phyloP scores from a whole-genome alignment of 2,888 invertebrate genomes.

The Bugulina stolonifera region DNA sequence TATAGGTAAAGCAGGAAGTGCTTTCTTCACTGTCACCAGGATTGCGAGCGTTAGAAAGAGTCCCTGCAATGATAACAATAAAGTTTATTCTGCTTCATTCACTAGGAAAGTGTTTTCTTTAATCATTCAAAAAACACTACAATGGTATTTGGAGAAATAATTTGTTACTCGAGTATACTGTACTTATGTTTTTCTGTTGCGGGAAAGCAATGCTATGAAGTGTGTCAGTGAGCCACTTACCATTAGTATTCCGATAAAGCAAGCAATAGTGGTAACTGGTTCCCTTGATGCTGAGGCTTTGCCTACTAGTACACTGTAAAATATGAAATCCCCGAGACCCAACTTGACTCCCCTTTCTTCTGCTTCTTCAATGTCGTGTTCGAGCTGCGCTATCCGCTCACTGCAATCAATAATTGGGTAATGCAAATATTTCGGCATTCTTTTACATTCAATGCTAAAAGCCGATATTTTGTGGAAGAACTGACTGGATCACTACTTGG shows the following conservation, averaged over 20 bases:
- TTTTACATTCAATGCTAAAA: too few relatives aligned
- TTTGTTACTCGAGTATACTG: too few relatives aligned
- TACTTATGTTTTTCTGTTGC: too few relatives aligned
- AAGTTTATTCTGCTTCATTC: background rate
- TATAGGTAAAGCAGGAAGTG: conserved; percentile 89
- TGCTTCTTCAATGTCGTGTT: conserved; percentile 21
- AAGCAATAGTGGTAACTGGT: conserved; percentile 95
- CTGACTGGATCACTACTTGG: too few relatives aligned
- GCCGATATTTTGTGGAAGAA: too few relatives aligned
- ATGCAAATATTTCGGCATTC: too few relatives aligned
- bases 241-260: conserved; percentile 92
- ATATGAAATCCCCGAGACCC: conserved; percentile 93
- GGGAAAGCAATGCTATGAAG: too few relatives aligned
- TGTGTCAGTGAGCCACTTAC: too few relatives aligned
- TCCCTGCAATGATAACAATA: conserved; percentile 61
- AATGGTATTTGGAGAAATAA: too few relatives aligned
- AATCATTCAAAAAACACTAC: too few relatives aligned
- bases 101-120: too few relatives aligned
- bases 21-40: conserved; percentile 87
- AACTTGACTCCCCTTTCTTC: conserved; percentile 70
- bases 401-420: too few relatives aligned
- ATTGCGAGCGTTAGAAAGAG: conserved; percentile 83
- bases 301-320: conserved; percentile 92
- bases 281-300: conserved; percentile 97
- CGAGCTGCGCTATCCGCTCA: conserved; percentile 19